These are phyloP conservation scores for Anoncus sp. DNA, from an alignment of 2,888 invertebrate species.

Conservation along the genomic window DNA sequence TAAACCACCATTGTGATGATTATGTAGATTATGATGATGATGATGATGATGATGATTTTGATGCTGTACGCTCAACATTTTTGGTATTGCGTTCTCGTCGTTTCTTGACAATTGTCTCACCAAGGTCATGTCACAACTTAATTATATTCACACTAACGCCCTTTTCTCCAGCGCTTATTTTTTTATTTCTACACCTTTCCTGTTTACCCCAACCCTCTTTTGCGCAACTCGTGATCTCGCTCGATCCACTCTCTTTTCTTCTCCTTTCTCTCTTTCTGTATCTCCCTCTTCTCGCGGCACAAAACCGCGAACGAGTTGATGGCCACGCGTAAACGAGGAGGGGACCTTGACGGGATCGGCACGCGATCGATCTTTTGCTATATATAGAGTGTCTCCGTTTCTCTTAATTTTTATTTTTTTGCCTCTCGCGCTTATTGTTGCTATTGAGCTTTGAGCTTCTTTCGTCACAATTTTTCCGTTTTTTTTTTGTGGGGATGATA, in stretches of 20 bases:
- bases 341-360: slow-evolving; percentile 57
- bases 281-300: slow-evolving; percentile 18
- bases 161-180: too few species aligned
- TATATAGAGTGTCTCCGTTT: slow-evolving; percentile 6
- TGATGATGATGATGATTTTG: slow-evolving; percentile 77
- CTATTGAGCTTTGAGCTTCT: slow-evolving; percentile 9
- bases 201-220: background rate
- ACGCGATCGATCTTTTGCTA: slow-evolving; percentile 50
- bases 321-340: slow-evolving; percentile 54
- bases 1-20: slow-evolving; percentile 66
- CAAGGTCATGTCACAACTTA: slow-evolving; percentile 80
- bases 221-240: slow-evolving; percentile 1
- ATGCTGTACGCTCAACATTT: slow-evolving; percentile 79
- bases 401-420: slow-evolving; percentile 3
- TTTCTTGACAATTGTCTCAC: slow-evolving; percentile 75
- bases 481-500: too few species aligned
- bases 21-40: slow-evolving; percentile 42
- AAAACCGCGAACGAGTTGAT: slow-evolving; percentile 54
- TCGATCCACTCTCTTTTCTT: slow-evolving; percentile 31
- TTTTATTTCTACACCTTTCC: background rate
- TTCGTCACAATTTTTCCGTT: slow-evolving; percentile 43
- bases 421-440: slow-evolving; percentile 39
- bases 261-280: slow-evolving; percentile 21
- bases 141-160: slow-evolving; percentile 40
- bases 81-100: slow-evolving; percentile 74